Base-by-base conservation (phyloP, 2,113 vertebrate genomes). In the Coptodon rendalli region DNA sequence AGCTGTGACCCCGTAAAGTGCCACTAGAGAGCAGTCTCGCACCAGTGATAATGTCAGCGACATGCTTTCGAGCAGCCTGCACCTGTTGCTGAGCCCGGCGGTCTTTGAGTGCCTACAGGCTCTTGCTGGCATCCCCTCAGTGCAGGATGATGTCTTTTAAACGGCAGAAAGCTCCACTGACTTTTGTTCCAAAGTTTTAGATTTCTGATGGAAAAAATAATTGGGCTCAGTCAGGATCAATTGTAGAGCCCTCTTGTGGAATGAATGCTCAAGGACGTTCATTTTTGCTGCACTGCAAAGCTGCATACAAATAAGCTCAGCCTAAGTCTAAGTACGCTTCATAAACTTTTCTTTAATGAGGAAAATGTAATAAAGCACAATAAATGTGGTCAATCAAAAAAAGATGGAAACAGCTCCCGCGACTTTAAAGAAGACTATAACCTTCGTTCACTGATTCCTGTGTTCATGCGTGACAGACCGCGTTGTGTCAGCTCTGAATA, bases 11-110 rank as follows among this genome's bases (percentile, higher is more conserved):
- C 29, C 24, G 2, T 48, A 13, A 6, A 7, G 13, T 2, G 14
- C 93, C 95, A 94, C 96, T 83, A 94, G 96, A 93, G 93, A 19
- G 93, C 92, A 92, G 89, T 93, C 19, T 93, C 53, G 83, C 80
- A 80, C 85, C 76, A 81, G 31, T 22, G 34, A 85, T 87, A 43
- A 61, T 13, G 31, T 45, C 9, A 16, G 2, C 53, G 57, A 2
- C 19, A 7, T 1, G 59, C 27, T 27, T 27, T 14, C 14, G 7
- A 50, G 6, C 27, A 31, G 5, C 34, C 40, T 52, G 34, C 91
- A 94, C 92, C 84, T 95, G 94, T 95, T 94, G 92, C 88, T 85
- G 76, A 54, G 31, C 12, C 13, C 5, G 6, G 9, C 11, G 5
- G 17, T 63, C 9, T n/a, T 2, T 78, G 52, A 24, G 45, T 2